Base-by-base conservation (phyloP, 2,797 vertebrate genomes). In the Enteromius anoplus region DNA sequence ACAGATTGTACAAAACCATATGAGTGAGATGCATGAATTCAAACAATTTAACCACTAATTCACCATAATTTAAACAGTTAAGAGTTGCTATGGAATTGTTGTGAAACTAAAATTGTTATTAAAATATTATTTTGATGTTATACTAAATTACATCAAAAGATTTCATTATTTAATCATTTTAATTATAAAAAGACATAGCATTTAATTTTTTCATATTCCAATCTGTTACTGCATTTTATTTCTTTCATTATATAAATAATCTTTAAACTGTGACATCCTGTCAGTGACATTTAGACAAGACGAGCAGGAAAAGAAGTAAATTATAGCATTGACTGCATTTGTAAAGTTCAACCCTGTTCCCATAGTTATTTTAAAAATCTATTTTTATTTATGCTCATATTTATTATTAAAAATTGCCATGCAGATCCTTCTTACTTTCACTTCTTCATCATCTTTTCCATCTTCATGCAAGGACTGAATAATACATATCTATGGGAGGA, bases 381-480 rank as follows among this genome's bases (percentile, higher is more conserved):
- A 9, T 40, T 66, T 17, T 9, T 5, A 49, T 7, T 73, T 4
- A 21, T 3, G 0, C 32, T 75, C 29, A 15, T 23, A 15, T 55
- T 55, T 75, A 21, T 51, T 58, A 75, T n/a, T 15, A 34, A n/a
- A 58, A 58, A 26, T 14, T 40, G 21, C 32, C 32, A n/a, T 37
- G 49, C 51, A 75, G 0, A 58, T 40, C 11, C 32, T 40, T 2
- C n/a, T 17, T 26, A 75, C 34, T 75, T 42, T 7, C 17, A 49
- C 19, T 29, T 71, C 55, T 51, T 72, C 51, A 34, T 78, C 66
- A 55, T 53, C 72, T 17, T 58, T 60, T 15, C 21, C 60, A 64
- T 8, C 53, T 86, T 71, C 34, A 58, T 29, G 21, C 26, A 76
- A 78, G 45, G 23, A 71, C 76, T 78, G 80, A 40, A 73, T 76